A percentile compares a stretch with the other conserved stretches of the same genome.
These are phyloP conservation scores for Caenorhabditis wallacei DNA, from an alignment of 2,888 invertebrate genomes.

Conservation along the genomic window DNA sequence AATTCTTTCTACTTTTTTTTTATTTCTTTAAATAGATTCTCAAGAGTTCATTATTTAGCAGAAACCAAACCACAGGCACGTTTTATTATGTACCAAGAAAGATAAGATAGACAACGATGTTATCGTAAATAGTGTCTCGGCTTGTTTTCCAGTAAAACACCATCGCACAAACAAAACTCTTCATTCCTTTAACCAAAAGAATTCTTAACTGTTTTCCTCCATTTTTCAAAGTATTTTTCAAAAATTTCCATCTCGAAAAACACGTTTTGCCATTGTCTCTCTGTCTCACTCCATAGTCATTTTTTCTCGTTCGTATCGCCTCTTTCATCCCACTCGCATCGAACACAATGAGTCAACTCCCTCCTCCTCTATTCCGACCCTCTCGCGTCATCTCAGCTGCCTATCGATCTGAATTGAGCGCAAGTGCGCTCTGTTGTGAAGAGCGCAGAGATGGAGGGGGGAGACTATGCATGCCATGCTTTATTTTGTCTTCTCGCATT, in stretches of 20 bases:
- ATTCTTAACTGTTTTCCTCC: too few relatives aligned
- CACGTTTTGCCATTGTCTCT: conserved; percentile 29
- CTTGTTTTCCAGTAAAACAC: too few relatives aligned
- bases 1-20: too few relatives aligned
- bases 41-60: too few relatives aligned
- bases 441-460: not conserved
- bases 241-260: conserved; percentile 25
- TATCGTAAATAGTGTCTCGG: too few relatives aligned
- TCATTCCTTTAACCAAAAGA: too few relatives aligned
- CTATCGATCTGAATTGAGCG: conserved; percentile 22
- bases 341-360: conserved; percentile 39
- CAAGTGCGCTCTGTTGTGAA: conserved; percentile 32
- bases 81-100: not conserved
- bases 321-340: conserved; percentile 5
- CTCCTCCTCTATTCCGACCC: not conserved
- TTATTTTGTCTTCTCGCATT: conserved; percentile 15
- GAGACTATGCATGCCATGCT: conserved; percentile 13
- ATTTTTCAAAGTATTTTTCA: conserved; percentile 1
- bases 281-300: not conserved
- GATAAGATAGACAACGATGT: not conserved
- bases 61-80: too few relatives aligned
- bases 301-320: conserved; percentile 2
- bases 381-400: conserved; percentile 39
- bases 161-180: too few relatives aligned
- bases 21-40: too few relatives aligned